phyloP scores from a whole-genome alignment of 2,888 invertebrate species.

The Hypselothyrea guttata region DNA sequence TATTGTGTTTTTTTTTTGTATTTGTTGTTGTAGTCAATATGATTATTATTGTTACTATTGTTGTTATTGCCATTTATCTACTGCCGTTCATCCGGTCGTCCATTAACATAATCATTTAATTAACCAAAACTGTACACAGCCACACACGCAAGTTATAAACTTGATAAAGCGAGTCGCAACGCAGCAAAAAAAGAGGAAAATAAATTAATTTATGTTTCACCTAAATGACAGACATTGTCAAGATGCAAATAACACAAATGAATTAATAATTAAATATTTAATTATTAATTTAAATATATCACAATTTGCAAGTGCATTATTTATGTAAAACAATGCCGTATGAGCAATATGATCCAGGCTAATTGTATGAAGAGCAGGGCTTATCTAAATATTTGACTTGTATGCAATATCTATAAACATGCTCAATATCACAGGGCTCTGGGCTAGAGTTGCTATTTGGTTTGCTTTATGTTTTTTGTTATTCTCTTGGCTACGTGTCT shows the following conservation, averaged over 20 bases:
- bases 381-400: too few species aligned
- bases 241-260: constrained; percentile 69
- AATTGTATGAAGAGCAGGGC: too few species aligned
- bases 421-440: too few species aligned
- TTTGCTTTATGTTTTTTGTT: background rate
- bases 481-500: constrained; percentile 31
- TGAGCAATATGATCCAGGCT: too few species aligned
- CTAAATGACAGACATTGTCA: constrained; percentile 74
- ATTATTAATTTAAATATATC: constrained; percentile 45
- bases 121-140: constrained; percentile 61
- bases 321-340: constrained; percentile 41
- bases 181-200: constrained; percentile 31
- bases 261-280: constrained; percentile 53
- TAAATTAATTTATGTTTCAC: constrained; percentile 73
- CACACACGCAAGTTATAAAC: constrained; percentile 39
- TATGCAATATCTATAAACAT: too few species aligned
- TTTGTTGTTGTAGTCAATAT: constrained; percentile 20
- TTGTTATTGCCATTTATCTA: constrained; percentile 48
- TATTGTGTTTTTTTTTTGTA: constrained; percentile 25
- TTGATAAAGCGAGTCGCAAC: constrained; percentile 51
- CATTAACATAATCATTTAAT: constrained; percentile 79
- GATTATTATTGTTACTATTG: constrained; percentile 27
- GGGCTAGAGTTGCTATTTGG: too few species aligned
- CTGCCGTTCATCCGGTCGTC: constrained; percentile 67
- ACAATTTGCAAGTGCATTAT: constrained; percentile 50